Evolutionary conservation across 2,797 vertebrate genomes (phyloP), one percentile per base, ranked within the genome.

Genomic region (Cossypha niveicapilla): DNA sequence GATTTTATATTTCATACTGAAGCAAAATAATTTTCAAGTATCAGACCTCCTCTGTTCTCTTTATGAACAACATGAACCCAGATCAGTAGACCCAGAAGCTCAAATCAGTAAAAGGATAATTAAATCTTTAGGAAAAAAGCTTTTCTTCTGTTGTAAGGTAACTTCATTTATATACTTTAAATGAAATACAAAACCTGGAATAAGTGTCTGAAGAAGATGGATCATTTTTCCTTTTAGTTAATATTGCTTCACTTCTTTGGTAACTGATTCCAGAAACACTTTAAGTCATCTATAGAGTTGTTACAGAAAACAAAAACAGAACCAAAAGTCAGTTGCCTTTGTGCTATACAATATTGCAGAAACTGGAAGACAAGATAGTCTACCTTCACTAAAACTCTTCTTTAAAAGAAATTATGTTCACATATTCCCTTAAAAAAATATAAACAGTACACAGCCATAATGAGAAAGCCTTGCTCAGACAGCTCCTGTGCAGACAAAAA

Each of bases 191-290:
- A 95, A 92, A 78, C 50, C 44, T 85, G 82, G 85, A 92, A 86
- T 61, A 87, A 35, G 25, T 30, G 45, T 44, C 78, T 91, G 75
- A 95, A 90, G 68, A 94, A 94, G 92, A 92, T 42, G 62, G 71
- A 95, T 93, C 0, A 4, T 71, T 94, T 96, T 90, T 82, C 75
- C 65, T 68, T 77, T 77, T 65, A 85, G 71, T 86, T 93, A 94
- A 77, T 89, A 96, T 77, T 1, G 3, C 45, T 91, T 87, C 71
- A 77, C 35, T 92, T 81, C 71, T 73, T 83, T 67, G 32, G 77
- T 87, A 96, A 95, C 90, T 71, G 86, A 91, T 80, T 95, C 88
- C 94, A 95, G 87, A 93, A 94, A 93, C 34, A 53, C 63, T 75
- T 93, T 28, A 87, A 76, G 56, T 71, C 47, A 86, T 63, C 76